These are phyloP conservation scores for Halictus rubicundus DNA, from an alignment of 1,140 invertebrate genomes.

Conservation along the genomic window DNA sequence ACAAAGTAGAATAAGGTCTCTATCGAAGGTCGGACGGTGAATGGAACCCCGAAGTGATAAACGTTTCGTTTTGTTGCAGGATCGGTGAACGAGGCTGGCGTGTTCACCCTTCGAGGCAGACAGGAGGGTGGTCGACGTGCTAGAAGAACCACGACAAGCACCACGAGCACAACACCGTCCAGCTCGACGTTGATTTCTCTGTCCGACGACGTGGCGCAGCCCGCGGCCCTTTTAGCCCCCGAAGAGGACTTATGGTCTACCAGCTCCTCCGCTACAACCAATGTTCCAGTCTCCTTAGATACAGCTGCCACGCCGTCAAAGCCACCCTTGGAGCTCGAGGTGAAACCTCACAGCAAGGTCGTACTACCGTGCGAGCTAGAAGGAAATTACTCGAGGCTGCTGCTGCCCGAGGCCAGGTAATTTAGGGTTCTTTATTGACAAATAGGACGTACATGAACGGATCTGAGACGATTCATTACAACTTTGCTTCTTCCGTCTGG, in stretches of 20 bases:
- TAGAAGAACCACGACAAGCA: conserved; percentile 71
- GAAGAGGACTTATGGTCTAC: conserved; percentile 75
- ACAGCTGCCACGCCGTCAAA: conserved; percentile 61
- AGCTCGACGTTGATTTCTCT: conserved; percentile 64
- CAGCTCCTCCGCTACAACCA: conserved; percentile 69
- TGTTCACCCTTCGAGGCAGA: conserved; percentile 75
- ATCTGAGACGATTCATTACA: neutral
- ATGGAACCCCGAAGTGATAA: neutral
- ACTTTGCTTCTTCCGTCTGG: neutral
- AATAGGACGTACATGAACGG: conserved; percentile 17
- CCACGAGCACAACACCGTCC: conserved; percentile 58
- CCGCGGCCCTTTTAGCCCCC: conserved; percentile 74
- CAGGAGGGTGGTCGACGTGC: conserved; percentile 73
- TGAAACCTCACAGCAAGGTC: conserved; percentile 77
- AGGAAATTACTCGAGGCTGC: conserved; percentile 75
- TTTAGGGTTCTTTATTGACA: conserved; percentile 31
- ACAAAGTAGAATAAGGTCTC: neutral
- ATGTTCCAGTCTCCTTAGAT: conserved; percentile 57
- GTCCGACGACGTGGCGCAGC: conserved; percentile 71
- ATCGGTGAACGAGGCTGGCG: conserved; percentile 76
- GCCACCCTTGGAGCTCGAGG: conserved; percentile 74
- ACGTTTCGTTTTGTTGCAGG: conserved; percentile 66
- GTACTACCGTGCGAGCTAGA: conserved; percentile 77
- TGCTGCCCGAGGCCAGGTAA: conserved; percentile 74
- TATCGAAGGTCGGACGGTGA: neutral